A percentile compares a stretch with the other conserved stretches of the same genome.
Evolutionary conservation across 2,113 vertebrate species (phyloP).

Genomic region (Corydoras sp.): DNA sequence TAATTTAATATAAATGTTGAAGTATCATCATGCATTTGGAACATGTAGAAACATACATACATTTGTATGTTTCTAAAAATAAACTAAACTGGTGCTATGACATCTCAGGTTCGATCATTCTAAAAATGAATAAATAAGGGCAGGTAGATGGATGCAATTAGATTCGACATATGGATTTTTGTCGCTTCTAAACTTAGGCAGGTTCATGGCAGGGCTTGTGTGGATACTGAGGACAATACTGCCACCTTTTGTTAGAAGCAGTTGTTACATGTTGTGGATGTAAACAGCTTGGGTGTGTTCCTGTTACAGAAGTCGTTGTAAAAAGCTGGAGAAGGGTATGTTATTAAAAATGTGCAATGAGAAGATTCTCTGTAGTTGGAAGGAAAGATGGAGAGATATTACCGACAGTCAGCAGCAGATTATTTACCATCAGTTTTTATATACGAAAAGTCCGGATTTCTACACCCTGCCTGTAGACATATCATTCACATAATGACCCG

Average conservation of each 20-base stretch:
- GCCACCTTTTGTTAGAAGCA: slow-evolving; percentile 57
- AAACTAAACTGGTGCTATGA: background rate
- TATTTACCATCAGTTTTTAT: slow-evolving; percentile 17
- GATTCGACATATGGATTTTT: slow-evolving; percentile 42
- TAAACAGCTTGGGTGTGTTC: no score
- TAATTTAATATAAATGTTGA: no score
- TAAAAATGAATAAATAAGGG: slow-evolving; percentile 59
- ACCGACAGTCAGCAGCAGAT: slow-evolving; percentile 1
- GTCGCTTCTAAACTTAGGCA: slow-evolving; percentile 5
- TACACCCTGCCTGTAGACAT: no score
- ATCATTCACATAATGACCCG: no score
- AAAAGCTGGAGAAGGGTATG: no score
- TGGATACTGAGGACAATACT: slow-evolving; percentile 54
- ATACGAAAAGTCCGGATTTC: background rate
- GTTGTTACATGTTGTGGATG: slow-evolving; percentile 1
- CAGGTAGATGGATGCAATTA: slow-evolving; percentile 50
- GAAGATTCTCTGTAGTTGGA: no score
- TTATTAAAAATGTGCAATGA: no score
- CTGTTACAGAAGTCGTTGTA: no score
- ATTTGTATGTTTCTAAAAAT: background rate
- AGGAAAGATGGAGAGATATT: slow-evolving; percentile 17
- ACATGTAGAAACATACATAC: no score
- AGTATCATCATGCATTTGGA: no score
- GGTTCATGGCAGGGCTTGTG: background rate
- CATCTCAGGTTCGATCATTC: slow-evolving; percentile 7